Evolutionary conservation across 2,888 invertebrate genomes (phyloP).

Genomic region (Falcaria lacertinaria): DNA sequence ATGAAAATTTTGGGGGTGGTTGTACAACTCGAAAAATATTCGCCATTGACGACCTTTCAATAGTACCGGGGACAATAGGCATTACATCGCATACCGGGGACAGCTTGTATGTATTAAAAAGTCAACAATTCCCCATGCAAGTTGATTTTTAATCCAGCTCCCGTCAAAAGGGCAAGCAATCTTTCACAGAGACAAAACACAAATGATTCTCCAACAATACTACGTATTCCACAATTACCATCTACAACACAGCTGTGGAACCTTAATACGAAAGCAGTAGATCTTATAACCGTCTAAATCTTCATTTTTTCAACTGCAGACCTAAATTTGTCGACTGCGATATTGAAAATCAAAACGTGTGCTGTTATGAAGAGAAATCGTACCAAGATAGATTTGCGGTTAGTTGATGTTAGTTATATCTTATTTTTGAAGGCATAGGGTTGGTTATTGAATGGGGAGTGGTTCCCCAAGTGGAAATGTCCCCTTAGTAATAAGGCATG

Average conservation of each 20-base stretch:
- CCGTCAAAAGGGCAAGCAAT: conserved; percentile 1
- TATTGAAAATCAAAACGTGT: background rate
- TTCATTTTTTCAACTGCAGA: background rate
- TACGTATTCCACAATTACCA: background rate
- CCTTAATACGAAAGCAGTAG: background rate
- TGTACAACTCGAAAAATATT: no score
- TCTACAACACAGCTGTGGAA: background rate
- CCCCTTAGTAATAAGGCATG: background rate
- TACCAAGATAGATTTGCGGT: background rate
- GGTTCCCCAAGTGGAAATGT: background rate
- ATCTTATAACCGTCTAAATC: background rate
- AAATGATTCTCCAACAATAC: background rate
- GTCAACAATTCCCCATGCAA: conserved; percentile 18
- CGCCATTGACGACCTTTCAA: no score
- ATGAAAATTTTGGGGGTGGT: no score
- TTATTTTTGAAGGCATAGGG: background rate
- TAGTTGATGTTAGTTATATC: background rate
- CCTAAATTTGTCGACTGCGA: background rate
- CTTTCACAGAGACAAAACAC: background rate
- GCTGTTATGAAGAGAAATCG: background rate
- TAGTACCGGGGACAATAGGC: no score
- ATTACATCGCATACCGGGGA: no score
- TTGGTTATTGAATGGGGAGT: background rate
- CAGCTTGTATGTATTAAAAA: no score
- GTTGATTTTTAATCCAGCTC: background rate